phyloP scores from a whole-genome alignment of 2,888 invertebrate genomes.

The Thera britannica region DNA sequence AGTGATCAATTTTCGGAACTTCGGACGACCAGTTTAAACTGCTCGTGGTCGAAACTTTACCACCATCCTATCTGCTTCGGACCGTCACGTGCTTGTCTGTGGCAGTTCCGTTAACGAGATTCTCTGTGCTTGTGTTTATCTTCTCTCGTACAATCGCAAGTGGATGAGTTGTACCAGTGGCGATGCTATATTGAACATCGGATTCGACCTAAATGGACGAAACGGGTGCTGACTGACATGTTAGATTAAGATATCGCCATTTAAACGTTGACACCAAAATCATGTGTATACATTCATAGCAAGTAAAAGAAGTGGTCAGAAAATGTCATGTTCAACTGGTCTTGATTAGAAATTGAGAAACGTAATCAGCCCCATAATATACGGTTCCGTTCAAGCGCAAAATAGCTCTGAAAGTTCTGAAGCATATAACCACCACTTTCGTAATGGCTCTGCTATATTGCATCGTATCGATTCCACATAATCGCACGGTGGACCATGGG shows the following conservation, averaged over 20 bases:
- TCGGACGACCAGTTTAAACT: neutral
- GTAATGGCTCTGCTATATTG: slow-evolving; percentile 46
- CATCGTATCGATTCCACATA: slow-evolving; percentile 48
- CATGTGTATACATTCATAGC: neutral
- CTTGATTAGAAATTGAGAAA: slow-evolving; percentile 23
- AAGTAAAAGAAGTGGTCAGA: neutral
- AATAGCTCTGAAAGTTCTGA: slow-evolving; percentile 36
- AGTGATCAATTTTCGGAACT: neutral
- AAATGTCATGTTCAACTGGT: slow-evolving; percentile 5
- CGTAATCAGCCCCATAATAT: slow-evolving; percentile 24
- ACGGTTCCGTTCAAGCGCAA: slow-evolving; percentile 31
- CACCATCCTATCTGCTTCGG: slow-evolving; percentile 55
- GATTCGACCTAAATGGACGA: slow-evolving; percentile 22
- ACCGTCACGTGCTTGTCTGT: slow-evolving; percentile 60
- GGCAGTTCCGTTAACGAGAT: slow-evolving; percentile 27
- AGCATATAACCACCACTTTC: slow-evolving; percentile 39
- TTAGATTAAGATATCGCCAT: slow-evolving; percentile 1
- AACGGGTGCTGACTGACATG: slow-evolving; percentile 22
- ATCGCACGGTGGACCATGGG: slow-evolving; percentile 41
- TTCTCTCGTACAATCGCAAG: slow-evolving; percentile 34
- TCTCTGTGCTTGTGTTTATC: slow-evolving; percentile 21
- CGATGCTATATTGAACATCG: slow-evolving; percentile 39
- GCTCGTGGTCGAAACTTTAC: neutral
- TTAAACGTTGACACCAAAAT: neutral
- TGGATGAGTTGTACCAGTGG: slow-evolving; percentile 18